A percentile compares a stretch with the other conserved stretches of the same genome.
These are phyloP conservation scores for Bugulina stolonifera DNA, from an alignment of 2,888 invertebrate species.

Conservation along the genomic window DNA sequence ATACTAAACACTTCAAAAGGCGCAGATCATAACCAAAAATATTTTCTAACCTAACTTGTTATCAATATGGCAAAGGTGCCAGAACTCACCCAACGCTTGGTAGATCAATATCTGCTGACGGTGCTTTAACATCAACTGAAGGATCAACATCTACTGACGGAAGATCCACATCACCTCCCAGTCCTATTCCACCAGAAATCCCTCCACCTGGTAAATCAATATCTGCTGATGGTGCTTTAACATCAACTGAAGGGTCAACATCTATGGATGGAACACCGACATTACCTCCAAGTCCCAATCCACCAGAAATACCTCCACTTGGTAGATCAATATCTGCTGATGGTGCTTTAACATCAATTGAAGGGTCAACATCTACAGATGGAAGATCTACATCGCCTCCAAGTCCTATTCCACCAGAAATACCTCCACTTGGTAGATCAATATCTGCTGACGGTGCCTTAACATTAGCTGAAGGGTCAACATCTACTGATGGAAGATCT, in stretches of 20 bases:
- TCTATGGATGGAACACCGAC: background rate
- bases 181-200: background rate
- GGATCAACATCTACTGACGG: background rate
- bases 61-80: background rate
- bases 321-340: background rate
- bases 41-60: background rate
- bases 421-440: constrained; percentile 4
- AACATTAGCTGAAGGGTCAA: background rate
- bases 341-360: background rate
- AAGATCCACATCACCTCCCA: background rate
- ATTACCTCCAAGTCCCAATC: background rate
- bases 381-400: background rate
- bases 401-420: background rate
- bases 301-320: background rate
- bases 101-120: background rate
- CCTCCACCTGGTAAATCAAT: background rate
- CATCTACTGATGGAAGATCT: background rate
- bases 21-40: background rate
- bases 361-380: background rate
- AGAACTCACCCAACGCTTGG: background rate
- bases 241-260: background rate
- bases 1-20: no score
- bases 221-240: constrained; percentile 9
- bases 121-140: background rate
- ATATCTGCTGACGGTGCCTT: constrained; percentile 16